phyloP scores from a whole-genome alignment of 2,797 vertebrate genomes.

The Tapirus indicus region DNA sequence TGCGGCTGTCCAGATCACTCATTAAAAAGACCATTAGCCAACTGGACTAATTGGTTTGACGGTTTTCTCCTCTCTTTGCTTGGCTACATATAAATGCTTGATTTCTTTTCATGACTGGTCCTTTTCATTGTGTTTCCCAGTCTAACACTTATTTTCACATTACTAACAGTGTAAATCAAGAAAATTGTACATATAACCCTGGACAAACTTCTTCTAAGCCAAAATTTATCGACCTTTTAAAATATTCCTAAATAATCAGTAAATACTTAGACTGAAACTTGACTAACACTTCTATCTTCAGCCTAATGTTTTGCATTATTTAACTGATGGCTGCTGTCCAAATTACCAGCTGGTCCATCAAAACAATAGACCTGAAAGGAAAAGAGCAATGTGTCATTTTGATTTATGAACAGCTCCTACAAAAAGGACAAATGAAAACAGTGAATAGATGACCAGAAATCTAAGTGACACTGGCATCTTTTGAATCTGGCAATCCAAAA shows the following conservation, averaged over 20 bases:
- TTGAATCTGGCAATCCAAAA: neutral
- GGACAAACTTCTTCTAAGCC: neutral
- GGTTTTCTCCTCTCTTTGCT: neutral
- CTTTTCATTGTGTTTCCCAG: slow-evolving; percentile 50
- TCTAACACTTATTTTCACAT: slow-evolving; percentile 43
- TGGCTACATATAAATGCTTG: slow-evolving; percentile 40
- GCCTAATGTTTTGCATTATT: neutral
- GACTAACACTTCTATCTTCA: neutral
- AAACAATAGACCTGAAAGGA: neutral
- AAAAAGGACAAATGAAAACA: neutral
- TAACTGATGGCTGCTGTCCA: slow-evolving; percentile 18
- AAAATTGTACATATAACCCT: neutral
- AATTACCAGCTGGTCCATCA: neutral
- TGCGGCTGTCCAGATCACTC: neutral
- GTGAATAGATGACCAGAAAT: neutral
- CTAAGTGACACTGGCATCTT: neutral
- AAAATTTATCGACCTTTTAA: slow-evolving; percentile 6
- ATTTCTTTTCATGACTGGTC: slow-evolving; percentile 9
- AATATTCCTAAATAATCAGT: slow-evolving; percentile 13
- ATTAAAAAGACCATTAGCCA: slow-evolving; percentile 59
- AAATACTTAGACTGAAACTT: neutral
- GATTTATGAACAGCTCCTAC: neutral
- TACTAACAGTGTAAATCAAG: neutral
- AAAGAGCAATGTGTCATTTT: neutral
- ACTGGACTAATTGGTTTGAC: slow-evolving; percentile 55